A percentile compares a stretch with the other conserved stretches of the same genome.
phyloP scores from a whole-genome alignment of 2,888 invertebrate genomes.

The Eurytoma californica region DNA sequence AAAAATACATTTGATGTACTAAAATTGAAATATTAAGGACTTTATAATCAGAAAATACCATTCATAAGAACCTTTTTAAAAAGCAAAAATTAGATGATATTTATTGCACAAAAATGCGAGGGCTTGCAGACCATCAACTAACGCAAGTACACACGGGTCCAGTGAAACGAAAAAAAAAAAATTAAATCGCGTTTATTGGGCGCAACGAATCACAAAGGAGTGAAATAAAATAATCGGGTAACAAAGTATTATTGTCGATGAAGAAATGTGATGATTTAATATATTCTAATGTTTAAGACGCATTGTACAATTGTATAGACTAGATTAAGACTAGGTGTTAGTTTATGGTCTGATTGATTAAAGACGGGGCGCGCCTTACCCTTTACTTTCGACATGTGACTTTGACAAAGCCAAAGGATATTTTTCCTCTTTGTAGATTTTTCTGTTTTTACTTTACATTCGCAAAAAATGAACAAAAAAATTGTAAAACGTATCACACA shows the following conservation, averaged over 20 bases:
- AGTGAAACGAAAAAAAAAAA: slow-evolving; percentile 56
- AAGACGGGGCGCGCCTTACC: slow-evolving; percentile 51
- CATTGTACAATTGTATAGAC: slow-evolving; percentile 73
- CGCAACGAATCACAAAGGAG: slow-evolving; percentile 55
- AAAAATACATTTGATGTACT: slow-evolving; percentile 13
- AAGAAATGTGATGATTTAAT: slow-evolving; percentile 65
- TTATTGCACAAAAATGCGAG: slow-evolving; percentile 47
- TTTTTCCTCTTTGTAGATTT: slow-evolving; percentile 40
- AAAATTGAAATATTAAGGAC: slow-evolving; percentile 11
- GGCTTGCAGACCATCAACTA: slow-evolving; percentile 72
- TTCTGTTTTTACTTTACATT: slow-evolving; percentile 18
- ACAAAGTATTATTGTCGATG: slow-evolving; percentile 61
- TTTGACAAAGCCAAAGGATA: slow-evolving; percentile 54
- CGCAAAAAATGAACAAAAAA: too few species aligned
- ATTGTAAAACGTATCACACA: neutral
- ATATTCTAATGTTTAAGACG: slow-evolving; percentile 63
- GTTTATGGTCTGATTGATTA: slow-evolving; percentile 72
- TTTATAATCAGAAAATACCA: neutral
- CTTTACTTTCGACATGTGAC: slow-evolving; percentile 49
- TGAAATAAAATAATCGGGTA: slow-evolving; percentile 19
- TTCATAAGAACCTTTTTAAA: slow-evolving; percentile 2
- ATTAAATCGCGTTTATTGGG: slow-evolving; percentile 57
- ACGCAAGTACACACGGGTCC: slow-evolving; percentile 62
- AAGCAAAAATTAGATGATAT: slow-evolving; percentile 16
- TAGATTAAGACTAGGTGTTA: slow-evolving; percentile 71